Percentiles rank a stretch among this genome's conserved stretches.
These are phyloP conservation scores for Gobio occitaniae DNA, from an alignment of 2,797 vertebrate species.

Conservation along the genomic window DNA sequence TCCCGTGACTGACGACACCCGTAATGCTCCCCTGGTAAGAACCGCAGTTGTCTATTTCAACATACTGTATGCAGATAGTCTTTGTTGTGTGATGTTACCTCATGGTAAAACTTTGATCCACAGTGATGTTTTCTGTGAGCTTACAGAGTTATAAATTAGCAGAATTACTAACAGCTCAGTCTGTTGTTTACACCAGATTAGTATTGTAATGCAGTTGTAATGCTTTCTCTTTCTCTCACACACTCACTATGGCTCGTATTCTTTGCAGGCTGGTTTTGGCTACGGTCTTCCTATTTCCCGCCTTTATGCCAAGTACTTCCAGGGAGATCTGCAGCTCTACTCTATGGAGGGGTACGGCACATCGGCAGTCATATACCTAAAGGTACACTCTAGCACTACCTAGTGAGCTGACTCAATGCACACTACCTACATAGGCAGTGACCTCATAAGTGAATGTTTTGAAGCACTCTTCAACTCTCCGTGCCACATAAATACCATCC, in stretches of 20 bases:
- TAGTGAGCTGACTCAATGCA: background rate
- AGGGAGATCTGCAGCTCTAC: conserved; percentile 95
- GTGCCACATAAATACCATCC: too few relatives aligned
- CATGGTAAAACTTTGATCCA: conserved; percentile 10
- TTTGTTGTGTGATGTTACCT: conserved; percentile 1
- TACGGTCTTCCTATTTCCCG: conserved; percentile 98
- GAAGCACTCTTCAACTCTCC: background rate
- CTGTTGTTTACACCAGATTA: conserved; percentile 6
- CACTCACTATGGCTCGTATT: background rate
- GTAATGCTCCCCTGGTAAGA: conserved; percentile 93
- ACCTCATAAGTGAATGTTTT: background rate
- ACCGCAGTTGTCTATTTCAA: background rate
- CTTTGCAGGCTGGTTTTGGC: conserved; percentile 92
- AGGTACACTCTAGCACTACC: conserved; percentile 76
- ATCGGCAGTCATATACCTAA: conserved; percentile 94
- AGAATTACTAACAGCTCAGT: conserved; percentile 54
- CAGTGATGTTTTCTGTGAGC: background rate
- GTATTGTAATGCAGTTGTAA: conserved; percentile 20
- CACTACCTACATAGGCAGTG: background rate
- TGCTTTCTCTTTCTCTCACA: background rate
- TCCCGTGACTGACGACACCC: conserved; percentile 83
- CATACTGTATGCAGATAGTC: background rate
- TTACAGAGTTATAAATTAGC: conserved; percentile 54
- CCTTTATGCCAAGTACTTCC: conserved; percentile 97
- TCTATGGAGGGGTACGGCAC: conserved; percentile 98